Base-by-base conservation (phyloP, 2,113 vertebrate genomes). In the Tympanuchus pallidicinctus region DNA sequence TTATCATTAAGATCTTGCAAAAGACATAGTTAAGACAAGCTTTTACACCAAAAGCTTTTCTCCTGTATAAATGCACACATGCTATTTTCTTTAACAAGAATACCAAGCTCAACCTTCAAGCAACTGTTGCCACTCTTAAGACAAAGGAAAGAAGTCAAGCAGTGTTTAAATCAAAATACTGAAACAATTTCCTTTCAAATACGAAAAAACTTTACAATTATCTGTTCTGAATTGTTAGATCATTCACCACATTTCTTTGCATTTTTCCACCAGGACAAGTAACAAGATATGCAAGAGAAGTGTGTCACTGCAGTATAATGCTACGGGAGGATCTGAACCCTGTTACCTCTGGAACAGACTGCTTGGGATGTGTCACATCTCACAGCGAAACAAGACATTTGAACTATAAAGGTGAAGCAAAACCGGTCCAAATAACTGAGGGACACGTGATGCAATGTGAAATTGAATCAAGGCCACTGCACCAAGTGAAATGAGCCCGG, bases 1-100 rank as follows among this genome's bases (percentile, higher is more conserved):
- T 92, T 81, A 27, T 79, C 89, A 85, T 89, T 64, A 91, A 85
- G 36, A 34, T 40, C 57, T 75, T 63, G 19, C 17, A 78, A 88
- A 77, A 72, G 61, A 74, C 74, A 21, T 63, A 69, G 13, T 19
- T 0, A 4, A 66, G 27, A 60, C 8, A 40, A 36, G 15, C 16
- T 75, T 92, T 77, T 86, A 78, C 24, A 78, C 8, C 9, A 72
- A 81, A 75, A 70, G 32, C 4, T 75, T 80, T 76, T 74, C 17
- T 87, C 13, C 43, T 32, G 25, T 36, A n/a, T 1, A 63, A n/a
- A 57, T 18, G 66, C 3, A 76, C 10, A 74, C 1, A 9, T 9
- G 28, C 6, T 2, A 30, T 65, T 88, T 88, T 75, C 54, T 28
- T 81, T 66, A 89, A 78, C 8, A 60, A 60, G 61, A 65, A 82